These are phyloP conservation scores for Drosophila meridionalis DNA, from an alignment of 2,888 invertebrate genomes.

Conservation along the genomic window DNA sequence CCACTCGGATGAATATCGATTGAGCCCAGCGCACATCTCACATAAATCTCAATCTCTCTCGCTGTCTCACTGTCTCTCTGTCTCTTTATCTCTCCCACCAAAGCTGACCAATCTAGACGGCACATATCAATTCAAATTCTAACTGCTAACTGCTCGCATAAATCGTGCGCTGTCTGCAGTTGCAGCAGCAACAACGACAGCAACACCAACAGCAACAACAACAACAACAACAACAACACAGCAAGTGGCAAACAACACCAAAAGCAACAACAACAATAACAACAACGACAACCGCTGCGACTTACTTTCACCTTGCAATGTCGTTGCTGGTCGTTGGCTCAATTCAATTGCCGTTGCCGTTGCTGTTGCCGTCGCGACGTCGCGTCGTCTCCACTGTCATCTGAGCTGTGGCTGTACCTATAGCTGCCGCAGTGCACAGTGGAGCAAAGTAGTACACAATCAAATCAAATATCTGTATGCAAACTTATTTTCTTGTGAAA, in stretches of 20 bases:
- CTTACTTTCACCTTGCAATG: slow-evolving; percentile 85
- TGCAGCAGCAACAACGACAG: slow-evolving; percentile 23
- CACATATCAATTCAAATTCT: slow-evolving; percentile 75
- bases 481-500: too few relatives aligned
- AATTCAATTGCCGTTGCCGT: slow-evolving; percentile 67
- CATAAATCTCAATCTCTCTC: slow-evolving; percentile 70
- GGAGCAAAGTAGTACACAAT: neutral
- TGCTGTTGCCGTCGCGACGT: slow-evolving; percentile 39
- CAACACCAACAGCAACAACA: slow-evolving; percentile 23
- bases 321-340: slow-evolving; percentile 85
- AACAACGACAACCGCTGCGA: slow-evolving; percentile 60
- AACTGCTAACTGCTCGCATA: slow-evolving; percentile 66
- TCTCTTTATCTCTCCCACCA: slow-evolving; percentile 8
- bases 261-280: slow-evolving; percentile 10
- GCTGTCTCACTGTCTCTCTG: slow-evolving; percentile 39
- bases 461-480: too few relatives aligned
- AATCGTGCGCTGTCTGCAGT: slow-evolving; percentile 52
- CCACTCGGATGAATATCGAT: slow-evolving; percentile 54
- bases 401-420: slow-evolving; percentile 54
- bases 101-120: slow-evolving; percentile 52
- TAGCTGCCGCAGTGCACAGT: slow-evolving; percentile 29
- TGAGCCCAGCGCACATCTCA: slow-evolving; percentile 61
- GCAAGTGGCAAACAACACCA: slow-evolving; percentile 12
- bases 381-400: slow-evolving; percentile 47
- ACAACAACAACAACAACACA: slow-evolving; percentile 13